phyloP scores from a whole-genome alignment of 2,113 vertebrate species.

The Tragelaphus strepsiceros region DNA sequence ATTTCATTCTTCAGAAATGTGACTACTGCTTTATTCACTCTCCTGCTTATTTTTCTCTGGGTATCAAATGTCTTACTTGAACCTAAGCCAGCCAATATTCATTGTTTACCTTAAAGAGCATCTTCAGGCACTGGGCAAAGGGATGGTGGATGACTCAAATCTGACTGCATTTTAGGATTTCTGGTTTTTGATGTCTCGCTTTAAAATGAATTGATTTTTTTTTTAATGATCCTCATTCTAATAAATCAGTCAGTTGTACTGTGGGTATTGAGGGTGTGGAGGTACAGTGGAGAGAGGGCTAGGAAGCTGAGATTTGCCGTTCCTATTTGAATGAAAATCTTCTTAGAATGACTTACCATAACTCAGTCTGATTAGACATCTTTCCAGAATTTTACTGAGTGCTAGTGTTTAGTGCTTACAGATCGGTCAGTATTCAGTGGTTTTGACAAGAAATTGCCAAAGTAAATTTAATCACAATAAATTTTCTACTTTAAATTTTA shows the following conservation, averaged over 20 bases:
- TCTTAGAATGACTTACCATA: not conserved
- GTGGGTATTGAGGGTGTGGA: not conserved
- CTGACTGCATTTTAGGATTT: conserved; percentile 55
- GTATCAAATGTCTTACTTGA: conserved; percentile 77
- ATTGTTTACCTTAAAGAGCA: conserved; percentile 65
- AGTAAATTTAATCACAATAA: not conserved
- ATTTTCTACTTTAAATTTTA: not conserved
- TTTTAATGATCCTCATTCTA: conserved; percentile 47
- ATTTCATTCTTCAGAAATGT: conserved; percentile 85
- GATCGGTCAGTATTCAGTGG: fast-evolving
- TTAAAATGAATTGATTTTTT: conserved; percentile 33
- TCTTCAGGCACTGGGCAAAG: conserved; percentile 41
- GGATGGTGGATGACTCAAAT: not conserved
- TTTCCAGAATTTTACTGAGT: not conserved
- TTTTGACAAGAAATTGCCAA: not conserved
- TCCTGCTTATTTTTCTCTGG: conserved; percentile 73
- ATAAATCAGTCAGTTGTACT: conserved; percentile 17
- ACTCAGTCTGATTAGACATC: not conserved
- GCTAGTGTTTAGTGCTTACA: not conserved
- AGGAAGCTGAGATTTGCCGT: not conserved
- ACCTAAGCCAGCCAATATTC: conserved; percentile 63
- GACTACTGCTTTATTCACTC: conserved; percentile 78
- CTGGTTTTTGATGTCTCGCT: not conserved
- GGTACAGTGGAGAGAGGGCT: not conserved
- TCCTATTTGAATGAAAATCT: not conserved